phyloP scores from a whole-genome alignment of 2,888 invertebrate species.

The Drosophila pseudotalamancana region DNA sequence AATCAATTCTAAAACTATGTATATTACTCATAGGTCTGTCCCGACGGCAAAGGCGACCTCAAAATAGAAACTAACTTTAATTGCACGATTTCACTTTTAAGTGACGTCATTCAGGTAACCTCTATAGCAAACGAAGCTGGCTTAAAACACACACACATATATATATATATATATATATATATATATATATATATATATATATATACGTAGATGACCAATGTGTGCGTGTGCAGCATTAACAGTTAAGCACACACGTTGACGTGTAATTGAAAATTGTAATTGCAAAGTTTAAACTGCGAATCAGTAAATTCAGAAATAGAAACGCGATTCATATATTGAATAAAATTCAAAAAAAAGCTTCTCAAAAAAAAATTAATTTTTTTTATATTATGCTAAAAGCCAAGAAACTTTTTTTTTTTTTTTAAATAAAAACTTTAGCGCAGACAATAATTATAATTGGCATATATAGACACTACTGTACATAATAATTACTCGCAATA shows the following conservation, averaged over 20 bases:
- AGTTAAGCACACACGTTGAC: slow-evolving; percentile 31
- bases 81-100: slow-evolving; percentile 65
- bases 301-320: slow-evolving; percentile 4
- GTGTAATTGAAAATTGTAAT: slow-evolving; percentile 9
- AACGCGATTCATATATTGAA: not conserved
- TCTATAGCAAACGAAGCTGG: slow-evolving; percentile 29
- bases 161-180: not conserved
- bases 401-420: too few relatives aligned
- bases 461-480: too few relatives aligned
- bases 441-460: too few relatives aligned
- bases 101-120: slow-evolving; percentile 68
- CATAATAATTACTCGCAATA: too few relatives aligned
- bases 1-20: slow-evolving; percentile 5
- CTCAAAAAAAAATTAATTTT: not conserved
- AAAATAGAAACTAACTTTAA: slow-evolving; percentile 35
- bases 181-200: too few relatives aligned
- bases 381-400: too few relatives aligned
- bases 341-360: not conserved
- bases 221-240: slow-evolving; percentile 9
- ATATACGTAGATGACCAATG: slow-evolving; percentile 1
- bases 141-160: slow-evolving; percentile 1
- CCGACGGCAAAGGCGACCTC: not conserved
- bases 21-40: slow-evolving; percentile 26
- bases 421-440: too few relatives aligned
- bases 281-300: slow-evolving; percentile 21